A percentile compares a stretch with the other conserved stretches of the same genome.
These are phyloP conservation scores for Calephelis perditalis DNA, from an alignment of 2,888 invertebrate species.

Conservation along the genomic window DNA sequence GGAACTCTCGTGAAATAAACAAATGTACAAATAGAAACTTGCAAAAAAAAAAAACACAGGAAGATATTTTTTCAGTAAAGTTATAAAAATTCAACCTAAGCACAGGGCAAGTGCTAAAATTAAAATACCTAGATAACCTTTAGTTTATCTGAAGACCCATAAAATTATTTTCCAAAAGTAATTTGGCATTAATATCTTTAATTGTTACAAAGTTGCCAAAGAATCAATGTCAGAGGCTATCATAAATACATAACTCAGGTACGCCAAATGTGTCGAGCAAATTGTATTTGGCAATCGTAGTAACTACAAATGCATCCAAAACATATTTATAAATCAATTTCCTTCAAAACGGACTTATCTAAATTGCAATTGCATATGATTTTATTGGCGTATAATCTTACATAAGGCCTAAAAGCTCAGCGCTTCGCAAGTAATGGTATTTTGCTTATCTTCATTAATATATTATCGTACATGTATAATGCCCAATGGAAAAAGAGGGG, in stretches of 20 bases:
- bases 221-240: constrained; percentile 4
- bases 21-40: too few relatives aligned
- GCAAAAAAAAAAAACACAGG: too few relatives aligned
- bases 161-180: constrained; percentile 2
- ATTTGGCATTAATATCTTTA: constrained; percentile 5
- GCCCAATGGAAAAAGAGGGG: too few relatives aligned
- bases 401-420: too few relatives aligned
- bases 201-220: constrained; percentile 12
- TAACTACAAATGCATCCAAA: neutral
- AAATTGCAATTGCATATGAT: neutral
- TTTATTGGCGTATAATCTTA: neutral
- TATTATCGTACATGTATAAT: too few relatives aligned
- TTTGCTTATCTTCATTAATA: too few relatives aligned
- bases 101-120: too few relatives aligned
- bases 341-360: constrained; percentile 1
- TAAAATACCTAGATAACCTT: too few relatives aligned
- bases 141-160: neutral
- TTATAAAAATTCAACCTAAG: too few relatives aligned
- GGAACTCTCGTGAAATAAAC: too few relatives aligned
- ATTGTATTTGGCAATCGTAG: neutral
- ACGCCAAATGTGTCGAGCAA: constrained; percentile 3
- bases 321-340: constrained; percentile 3
- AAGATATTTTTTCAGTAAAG: too few relatives aligned
- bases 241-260: constrained; percentile 9
- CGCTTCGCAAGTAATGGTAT: too few relatives aligned